Percentiles rank a stretch among this genome's conserved stretches.
Evolutionary conservation across 35 echinoderm and acorn worm species (phyloP).

Genomic region (Hemicentrotus pulcherrimus): DNA sequence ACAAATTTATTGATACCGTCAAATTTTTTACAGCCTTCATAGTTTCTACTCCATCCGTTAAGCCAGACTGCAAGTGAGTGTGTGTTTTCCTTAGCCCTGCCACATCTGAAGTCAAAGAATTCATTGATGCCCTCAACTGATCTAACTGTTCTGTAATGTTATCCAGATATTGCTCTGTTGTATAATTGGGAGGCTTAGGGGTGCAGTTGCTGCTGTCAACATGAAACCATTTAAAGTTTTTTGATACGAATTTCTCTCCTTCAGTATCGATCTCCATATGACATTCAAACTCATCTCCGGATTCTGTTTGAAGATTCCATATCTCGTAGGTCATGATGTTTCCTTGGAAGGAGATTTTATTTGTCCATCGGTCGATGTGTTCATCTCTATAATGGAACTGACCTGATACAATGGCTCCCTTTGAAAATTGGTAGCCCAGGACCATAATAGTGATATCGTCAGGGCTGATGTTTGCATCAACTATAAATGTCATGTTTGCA

Average conservation of each 20-base stretch:
- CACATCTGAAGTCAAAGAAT: neutral
- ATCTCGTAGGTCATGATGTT: neutral
- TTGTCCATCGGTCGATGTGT: neutral
- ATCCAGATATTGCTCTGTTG: too few relatives aligned
- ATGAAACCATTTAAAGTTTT: neutral
- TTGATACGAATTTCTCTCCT: neutral
- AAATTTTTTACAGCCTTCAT: too few relatives aligned
- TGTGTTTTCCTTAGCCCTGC: neutral
- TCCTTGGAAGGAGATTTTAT: neutral
- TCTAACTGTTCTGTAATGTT: neutral
- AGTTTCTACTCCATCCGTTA: too few relatives aligned
- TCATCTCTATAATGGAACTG: neutral
- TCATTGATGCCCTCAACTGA: neutral
- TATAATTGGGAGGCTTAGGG: too few relatives aligned
- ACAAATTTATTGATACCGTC: too few relatives aligned
- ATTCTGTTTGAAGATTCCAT: neutral
- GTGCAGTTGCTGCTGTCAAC: neutral
- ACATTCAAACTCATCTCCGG: neutral
- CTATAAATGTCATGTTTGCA: neutral
- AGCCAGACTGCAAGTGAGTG: too few relatives aligned
- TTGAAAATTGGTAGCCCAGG: neutral
- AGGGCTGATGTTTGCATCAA: neutral
- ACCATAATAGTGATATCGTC: neutral
- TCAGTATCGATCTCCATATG: neutral
- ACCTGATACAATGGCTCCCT: neutral